phyloP scores from a whole-genome alignment of 1,140 invertebrate genomes.

The Coelopa frigida region DNA sequence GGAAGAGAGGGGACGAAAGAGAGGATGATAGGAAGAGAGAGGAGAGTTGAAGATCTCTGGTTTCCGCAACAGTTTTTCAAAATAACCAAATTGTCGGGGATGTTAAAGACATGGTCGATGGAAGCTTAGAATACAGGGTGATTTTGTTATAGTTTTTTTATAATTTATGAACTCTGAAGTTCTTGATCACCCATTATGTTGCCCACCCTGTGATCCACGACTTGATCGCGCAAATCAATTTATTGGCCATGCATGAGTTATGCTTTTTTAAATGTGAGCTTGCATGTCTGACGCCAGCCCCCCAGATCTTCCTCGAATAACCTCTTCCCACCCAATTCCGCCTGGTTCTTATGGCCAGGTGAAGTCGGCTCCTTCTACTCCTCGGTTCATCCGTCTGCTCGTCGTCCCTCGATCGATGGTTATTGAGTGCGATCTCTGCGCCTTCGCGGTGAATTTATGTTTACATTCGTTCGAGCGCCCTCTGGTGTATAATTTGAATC shows the following conservation, averaged over 20 bases:
- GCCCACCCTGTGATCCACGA: constrained; percentile 34
- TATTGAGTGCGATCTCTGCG: background rate
- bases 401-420: background rate
- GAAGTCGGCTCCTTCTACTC: constrained; percentile 1
- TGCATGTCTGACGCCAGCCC: constrained; percentile 18
- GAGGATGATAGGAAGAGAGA: too few relatives aligned
- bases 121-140: background rate
- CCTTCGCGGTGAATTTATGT: constrained; percentile 30
- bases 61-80: too few relatives aligned
- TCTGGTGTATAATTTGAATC: constrained; percentile 41
- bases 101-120: background rate
- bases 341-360: background rate
- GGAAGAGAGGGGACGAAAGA: too few relatives aligned
- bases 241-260: constrained; percentile 44
- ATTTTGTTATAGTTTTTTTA: too few relatives aligned
- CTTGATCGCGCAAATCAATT: constrained; percentile 42
- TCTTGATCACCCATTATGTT: too few relatives aligned
- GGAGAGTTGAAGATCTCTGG: too few relatives aligned
- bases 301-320: background rate
- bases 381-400: background rate
- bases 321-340: background rate
- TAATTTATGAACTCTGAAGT: too few relatives aligned
- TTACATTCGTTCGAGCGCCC: constrained; percentile 42
- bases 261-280: constrained; percentile 43
- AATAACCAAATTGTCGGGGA: too few relatives aligned